Evolutionary conservation across 2,797 vertebrate genomes (phyloP).

Genomic region (Microctenopoma steveboyesi): DNA sequence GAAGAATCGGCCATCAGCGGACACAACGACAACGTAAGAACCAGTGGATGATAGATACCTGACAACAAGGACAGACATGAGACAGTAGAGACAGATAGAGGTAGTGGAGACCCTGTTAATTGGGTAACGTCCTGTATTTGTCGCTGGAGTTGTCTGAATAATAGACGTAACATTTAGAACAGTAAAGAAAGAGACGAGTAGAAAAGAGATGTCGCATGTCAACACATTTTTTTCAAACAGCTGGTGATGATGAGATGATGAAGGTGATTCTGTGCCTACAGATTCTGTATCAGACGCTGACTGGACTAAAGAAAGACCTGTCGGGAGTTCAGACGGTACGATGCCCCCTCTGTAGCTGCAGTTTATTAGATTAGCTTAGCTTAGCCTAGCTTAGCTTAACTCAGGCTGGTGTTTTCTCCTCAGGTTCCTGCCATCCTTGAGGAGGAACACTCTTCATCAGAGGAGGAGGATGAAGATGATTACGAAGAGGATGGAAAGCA

Average conservation of each 20-base stretch:
- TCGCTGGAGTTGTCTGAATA: no score
- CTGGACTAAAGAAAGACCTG: constrained; percentile 93
- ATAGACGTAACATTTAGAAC: no score
- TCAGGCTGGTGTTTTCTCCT: background rate
- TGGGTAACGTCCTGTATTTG: no score
- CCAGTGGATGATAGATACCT: no score
- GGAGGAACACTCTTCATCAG: constrained; percentile 42
- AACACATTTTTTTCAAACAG: no score
- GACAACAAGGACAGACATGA: no score
- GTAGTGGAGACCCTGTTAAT: no score
- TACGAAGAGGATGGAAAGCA: constrained; percentile 59
- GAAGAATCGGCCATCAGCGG: constrained; percentile 16
- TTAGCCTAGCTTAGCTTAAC: background rate
- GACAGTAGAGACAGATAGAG: background rate
- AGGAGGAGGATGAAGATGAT: constrained; percentile 64
- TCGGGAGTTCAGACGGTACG: constrained; percentile 92
- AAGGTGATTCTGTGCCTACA: constrained; percentile 57
- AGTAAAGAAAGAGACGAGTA: no score
- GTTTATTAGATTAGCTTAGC: no score
- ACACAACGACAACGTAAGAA: constrained; percentile 57
- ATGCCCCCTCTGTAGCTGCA: background rate
- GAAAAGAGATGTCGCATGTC: no score
- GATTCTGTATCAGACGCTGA: constrained; percentile 96
- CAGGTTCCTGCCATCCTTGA: constrained; percentile 91
- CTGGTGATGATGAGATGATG: background rate